These are phyloP conservation scores for Volucella zonaria DNA, from an alignment of 2,888 invertebrate species.

Conservation along the genomic window DNA sequence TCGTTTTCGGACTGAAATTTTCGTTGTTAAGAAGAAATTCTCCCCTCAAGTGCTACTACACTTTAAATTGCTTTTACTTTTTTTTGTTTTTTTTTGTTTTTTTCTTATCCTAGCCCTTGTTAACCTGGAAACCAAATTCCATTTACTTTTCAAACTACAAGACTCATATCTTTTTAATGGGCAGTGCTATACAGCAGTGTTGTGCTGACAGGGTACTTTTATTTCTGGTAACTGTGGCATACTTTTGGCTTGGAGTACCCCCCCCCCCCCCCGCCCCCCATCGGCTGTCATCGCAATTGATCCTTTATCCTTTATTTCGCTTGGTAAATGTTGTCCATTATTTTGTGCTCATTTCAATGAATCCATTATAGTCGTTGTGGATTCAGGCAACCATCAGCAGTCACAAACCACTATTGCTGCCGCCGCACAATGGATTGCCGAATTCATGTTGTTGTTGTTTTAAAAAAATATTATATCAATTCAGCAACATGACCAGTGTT, in stretches of 20 bases:
- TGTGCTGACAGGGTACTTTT: neutral
- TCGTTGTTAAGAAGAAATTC: constrained; percentile 8
- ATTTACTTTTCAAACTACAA: constrained; percentile 49
- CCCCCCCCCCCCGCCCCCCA: constrained; percentile 8
- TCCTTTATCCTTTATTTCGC: constrained; percentile 40
- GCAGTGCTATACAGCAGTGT: constrained; percentile 14
- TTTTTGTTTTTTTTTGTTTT: too few species aligned
- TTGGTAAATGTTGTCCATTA: constrained; percentile 58
- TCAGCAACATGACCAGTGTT: too few species aligned
- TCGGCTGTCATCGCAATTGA: constrained; percentile 60
- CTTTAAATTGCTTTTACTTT: constrained; percentile 44
- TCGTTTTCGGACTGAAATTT: neutral
- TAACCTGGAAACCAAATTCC: constrained; percentile 45
- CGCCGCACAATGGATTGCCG: constrained; percentile 49
- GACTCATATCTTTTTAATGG: constrained; percentile 39
- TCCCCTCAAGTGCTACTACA: constrained; percentile 38
- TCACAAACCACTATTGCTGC: constrained; percentile 39
- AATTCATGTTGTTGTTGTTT: neutral
- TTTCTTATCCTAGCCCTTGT: constrained; percentile 23
- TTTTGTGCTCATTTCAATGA: constrained; percentile 45
- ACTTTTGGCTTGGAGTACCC: constrained; percentile 2
- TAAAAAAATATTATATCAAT: too few species aligned
- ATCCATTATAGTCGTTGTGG: constrained; percentile 15
- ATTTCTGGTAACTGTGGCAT: neutral
- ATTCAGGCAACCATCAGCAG: constrained; percentile 30